phyloP scores from a whole-genome alignment of 2,888 invertebrate genomes.

The Tolmerus cingulatus region DNA sequence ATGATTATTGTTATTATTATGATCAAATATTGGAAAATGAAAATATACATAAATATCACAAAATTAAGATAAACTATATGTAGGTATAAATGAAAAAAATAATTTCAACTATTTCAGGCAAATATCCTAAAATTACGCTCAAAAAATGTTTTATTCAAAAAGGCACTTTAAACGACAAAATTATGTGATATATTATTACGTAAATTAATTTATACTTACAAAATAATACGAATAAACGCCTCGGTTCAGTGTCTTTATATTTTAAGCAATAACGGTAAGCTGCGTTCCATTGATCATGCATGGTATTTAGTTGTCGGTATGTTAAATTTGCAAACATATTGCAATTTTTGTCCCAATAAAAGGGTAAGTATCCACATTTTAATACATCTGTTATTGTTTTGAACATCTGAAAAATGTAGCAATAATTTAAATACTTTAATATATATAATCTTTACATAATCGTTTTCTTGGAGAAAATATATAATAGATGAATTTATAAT shows the following conservation, averaged over 20 bases:
- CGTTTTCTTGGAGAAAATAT: no score
- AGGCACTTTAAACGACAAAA: not conserved
- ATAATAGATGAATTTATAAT: no score
- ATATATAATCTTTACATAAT: no score
- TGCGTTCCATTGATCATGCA: constrained; percentile 5
- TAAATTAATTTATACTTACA: constrained; percentile 7
- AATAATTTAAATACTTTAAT: no score
- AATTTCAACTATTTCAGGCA: no score
- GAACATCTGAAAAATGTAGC: constrained; percentile 49
- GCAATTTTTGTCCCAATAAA: constrained; percentile 48
- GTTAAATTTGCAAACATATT: constrained; percentile 45
- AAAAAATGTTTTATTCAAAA: no score
- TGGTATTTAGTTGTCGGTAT: not conserved
- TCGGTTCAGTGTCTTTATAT: not conserved
- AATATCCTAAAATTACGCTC: no score
- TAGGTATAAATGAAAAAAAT: no score
- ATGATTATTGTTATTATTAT: no score
- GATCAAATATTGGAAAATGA: no score
- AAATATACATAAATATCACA: no score
- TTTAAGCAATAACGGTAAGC: not conserved
- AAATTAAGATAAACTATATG: no score
- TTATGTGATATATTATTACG: not conserved
- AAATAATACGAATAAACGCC: not conserved
- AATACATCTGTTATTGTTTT: constrained; percentile 46
- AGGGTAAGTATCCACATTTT: constrained; percentile 38